phyloP scores from a whole-genome alignment of 2,888 invertebrate genomes.

The Caenorhabditis imperialis region DNA sequence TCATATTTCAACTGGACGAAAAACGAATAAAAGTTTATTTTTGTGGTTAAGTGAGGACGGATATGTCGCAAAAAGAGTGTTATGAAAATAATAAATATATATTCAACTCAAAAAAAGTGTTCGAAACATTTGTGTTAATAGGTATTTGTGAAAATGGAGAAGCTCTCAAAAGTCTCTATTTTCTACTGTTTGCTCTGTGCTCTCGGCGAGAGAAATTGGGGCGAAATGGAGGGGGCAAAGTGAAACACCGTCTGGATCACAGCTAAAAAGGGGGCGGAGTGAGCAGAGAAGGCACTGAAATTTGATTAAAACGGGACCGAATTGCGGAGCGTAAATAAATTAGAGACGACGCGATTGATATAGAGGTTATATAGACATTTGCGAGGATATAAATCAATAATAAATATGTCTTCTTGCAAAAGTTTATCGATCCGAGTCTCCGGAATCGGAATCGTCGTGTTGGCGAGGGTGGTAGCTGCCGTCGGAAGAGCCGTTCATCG shows the following conservation, averaged over 20 bases:
- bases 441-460: slow-evolving; percentile 50
- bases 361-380: neutral
- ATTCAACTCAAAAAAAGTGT: slow-evolving; percentile 21
- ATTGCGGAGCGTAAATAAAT: neutral
- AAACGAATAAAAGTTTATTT: slow-evolving; percentile 12
- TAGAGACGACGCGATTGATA: slow-evolving; percentile 8
- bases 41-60: no score
- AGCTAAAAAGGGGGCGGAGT: neutral
- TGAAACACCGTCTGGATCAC: neutral
- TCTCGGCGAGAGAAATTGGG: no score
- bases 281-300: slow-evolving; percentile 8
- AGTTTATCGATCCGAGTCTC: slow-evolving; percentile 25
- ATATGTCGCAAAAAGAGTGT: no score
- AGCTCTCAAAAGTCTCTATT: no score
- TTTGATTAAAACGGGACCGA: neutral
- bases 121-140: neutral
- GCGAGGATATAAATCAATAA: slow-evolving; percentile 13
- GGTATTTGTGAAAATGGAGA: no score
- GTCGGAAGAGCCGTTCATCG: slow-evolving; percentile 42
- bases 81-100: slow-evolving; percentile 24
- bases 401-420: slow-evolving; percentile 14
- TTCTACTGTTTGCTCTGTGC: no score
- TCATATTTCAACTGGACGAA: no score
- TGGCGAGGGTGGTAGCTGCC: slow-evolving; percentile 51
- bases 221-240: neutral